Evolutionary conservation across 92 coral and sea anemone genomes (phyloP).

Genomic region (Diadumene lineata): DNA sequence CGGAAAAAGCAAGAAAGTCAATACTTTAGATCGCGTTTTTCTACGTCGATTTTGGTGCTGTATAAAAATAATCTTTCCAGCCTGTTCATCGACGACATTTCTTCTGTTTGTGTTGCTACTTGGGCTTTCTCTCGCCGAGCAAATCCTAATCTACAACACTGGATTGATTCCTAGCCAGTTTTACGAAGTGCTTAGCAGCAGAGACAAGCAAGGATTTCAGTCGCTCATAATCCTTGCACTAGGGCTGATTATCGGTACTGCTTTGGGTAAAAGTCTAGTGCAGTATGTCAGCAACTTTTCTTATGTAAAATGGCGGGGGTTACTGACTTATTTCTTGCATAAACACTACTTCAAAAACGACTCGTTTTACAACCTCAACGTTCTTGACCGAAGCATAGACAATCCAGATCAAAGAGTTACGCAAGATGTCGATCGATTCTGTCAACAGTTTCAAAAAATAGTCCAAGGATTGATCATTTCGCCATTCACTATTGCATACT

Average conservation of each 20-base stretch:
- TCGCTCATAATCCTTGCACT: constrained; percentile 60
- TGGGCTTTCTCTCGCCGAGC: constrained; percentile 83
- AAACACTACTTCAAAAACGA: constrained; percentile 68
- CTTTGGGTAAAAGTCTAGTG: constrained; percentile 72
- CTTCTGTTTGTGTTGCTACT: constrained; percentile 71
- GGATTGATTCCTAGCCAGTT: constrained; percentile 92
- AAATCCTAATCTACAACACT: constrained; percentile 84
- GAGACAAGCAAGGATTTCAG: constrained; percentile 68
- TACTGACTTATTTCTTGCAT: constrained; percentile 65
- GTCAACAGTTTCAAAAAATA: constrained; percentile 63
- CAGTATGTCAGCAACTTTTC: constrained; percentile 73
- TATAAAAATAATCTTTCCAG: constrained; percentile 75
- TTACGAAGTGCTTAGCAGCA: constrained; percentile 77
- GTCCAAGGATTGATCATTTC: constrained; percentile 74
- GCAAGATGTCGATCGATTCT: constrained; percentile 90
- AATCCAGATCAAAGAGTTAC: constrained; percentile 94
- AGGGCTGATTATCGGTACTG: constrained; percentile 56
- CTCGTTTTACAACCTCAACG: constrained; percentile 74
- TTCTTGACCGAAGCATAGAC: constrained; percentile 78
- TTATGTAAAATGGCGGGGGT: constrained; percentile 82
- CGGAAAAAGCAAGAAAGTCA: constrained; percentile 11
- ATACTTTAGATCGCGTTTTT: constrained; percentile 79
- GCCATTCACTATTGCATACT: constrained; percentile 85
- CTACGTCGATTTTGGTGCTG: constrained; percentile 78
- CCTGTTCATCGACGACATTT: constrained; percentile 65